Conservation (phyloP, 2,888 invertebrate genomes). For the Euzophera pinguis region DNA sequence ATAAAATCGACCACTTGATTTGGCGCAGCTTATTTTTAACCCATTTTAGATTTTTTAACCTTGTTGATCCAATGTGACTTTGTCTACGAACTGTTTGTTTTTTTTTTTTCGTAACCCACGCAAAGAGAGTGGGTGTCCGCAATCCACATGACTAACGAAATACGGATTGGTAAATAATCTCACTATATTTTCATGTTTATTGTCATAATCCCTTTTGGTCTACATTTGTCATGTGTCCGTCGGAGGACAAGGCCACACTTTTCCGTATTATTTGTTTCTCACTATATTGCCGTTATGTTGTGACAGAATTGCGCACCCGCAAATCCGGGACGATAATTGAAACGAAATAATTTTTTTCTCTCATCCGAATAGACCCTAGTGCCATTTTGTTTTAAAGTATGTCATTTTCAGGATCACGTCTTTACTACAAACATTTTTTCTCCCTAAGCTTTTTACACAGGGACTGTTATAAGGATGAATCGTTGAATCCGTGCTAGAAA, state of each 20-base stretch:
- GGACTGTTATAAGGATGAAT: conserved; percentile 3
- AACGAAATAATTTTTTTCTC: conserved; percentile 45
- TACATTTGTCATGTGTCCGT: conserved; percentile 36
- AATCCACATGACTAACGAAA: neutral
- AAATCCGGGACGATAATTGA: conserved; percentile 53
- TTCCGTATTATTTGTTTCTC: conserved; percentile 35
- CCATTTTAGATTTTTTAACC: no score
- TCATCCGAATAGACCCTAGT: conserved; percentile 30
- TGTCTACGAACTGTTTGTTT: no score
- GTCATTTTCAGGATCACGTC: conserved; percentile 17
- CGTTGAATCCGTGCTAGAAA: neutral
- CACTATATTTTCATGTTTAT: conserved; percentile 29
- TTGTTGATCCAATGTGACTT: no score
- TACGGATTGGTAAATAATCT: neutral
- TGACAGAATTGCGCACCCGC: conserved; percentile 36
- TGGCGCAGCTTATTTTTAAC: no score
- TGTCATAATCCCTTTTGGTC: conserved; percentile 36
- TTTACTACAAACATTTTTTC: conserved; percentile 14
- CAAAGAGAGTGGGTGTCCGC: neutral
- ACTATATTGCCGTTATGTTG: conserved; percentile 28
- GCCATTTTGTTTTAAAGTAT: conserved; percentile 27
- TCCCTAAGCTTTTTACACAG: no score
- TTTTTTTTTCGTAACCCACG: no score
- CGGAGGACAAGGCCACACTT: conserved; percentile 25
- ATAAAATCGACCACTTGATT: no score